Conservation (phyloP, 2,113 vertebrate genomes). For the Sprattus sprattus region DNA sequence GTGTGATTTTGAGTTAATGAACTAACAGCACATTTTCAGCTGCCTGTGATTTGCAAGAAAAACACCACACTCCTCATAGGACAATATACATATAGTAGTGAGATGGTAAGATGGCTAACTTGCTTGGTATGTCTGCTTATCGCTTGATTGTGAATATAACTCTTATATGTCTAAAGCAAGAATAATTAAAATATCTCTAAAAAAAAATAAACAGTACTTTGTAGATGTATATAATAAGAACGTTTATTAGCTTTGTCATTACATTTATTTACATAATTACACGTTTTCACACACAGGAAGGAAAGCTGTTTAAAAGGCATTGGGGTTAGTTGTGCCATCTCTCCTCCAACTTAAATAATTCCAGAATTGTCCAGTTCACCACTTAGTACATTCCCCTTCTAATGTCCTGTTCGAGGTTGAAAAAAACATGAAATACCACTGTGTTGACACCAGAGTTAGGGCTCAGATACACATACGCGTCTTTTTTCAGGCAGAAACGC, state of each 20-base stretch:
- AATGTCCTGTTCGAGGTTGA: background rate
- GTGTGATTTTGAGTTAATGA: too few relatives aligned
- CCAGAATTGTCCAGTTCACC: background rate
- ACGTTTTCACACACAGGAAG: slow-evolving; percentile 21
- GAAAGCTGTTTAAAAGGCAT: background rate
- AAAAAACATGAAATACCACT: background rate
- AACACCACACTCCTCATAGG: background rate
- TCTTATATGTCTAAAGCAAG: background rate
- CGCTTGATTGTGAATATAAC: too few relatives aligned
- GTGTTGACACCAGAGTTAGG: background rate
- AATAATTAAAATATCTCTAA: background rate
- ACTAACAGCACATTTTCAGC: too few relatives aligned
- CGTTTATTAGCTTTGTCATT: slow-evolving; percentile 38
- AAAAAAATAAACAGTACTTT: background rate
- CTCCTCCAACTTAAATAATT: background rate
- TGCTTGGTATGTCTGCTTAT: too few relatives aligned
- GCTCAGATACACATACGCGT: too few relatives aligned
- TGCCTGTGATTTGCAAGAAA: background rate
- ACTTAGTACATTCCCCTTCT: background rate
- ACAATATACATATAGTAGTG: background rate
- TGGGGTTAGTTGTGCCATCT: background rate
- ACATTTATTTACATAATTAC: slow-evolving; percentile 22
- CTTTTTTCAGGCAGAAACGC: too few relatives aligned
- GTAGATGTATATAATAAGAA: slow-evolving; percentile 12
- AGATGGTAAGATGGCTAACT: too few relatives aligned